Conservation (phyloP, 1,140 invertebrate species). For the Bombus sibiricus region DNA sequence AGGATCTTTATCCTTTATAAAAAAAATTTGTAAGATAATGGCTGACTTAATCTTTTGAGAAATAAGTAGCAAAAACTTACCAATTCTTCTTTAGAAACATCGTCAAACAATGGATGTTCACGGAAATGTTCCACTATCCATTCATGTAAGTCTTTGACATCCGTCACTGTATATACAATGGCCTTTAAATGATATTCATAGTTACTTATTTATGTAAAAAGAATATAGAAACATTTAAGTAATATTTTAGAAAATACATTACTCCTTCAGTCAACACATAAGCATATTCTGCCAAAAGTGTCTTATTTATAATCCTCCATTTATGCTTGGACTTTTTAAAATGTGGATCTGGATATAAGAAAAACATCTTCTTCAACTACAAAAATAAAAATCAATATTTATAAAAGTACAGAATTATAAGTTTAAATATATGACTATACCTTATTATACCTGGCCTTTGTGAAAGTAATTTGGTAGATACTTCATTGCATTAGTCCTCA, state of each 20-base stretch:
- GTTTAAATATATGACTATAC: constrained; percentile 21
- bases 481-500: constrained; percentile 99
- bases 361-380: constrained; percentile 99
- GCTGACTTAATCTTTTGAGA: neutral
- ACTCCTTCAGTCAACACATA: constrained; percentile 94
- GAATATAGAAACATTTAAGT: constrained; percentile 23
- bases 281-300: constrained; percentile 97
- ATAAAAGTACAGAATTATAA: neutral
- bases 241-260: constrained; percentile 68
- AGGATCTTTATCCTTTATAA: constrained; percentile 88
- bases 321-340: constrained; percentile 99
- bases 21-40: constrained; percentile 22
- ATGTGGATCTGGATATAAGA: constrained; percentile 99
- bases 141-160: constrained; percentile 98
- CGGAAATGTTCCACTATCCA: constrained; percentile 98
- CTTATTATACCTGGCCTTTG: constrained; percentile 91
- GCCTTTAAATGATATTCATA: constrained; percentile 85
- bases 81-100: constrained; percentile 83
- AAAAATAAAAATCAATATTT: constrained; percentile 45
- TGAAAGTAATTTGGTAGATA: constrained; percentile 98
- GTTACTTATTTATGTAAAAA: constrained; percentile 18
- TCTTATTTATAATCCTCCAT: constrained; percentile 98
- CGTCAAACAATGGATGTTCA: constrained; percentile 95
- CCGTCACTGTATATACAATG: constrained; percentile 97
- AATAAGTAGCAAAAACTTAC: constrained; percentile 49